Evolutionary conservation across 2,797 vertebrate genomes (phyloP).

Genomic region (Percopsis omiscomaycus): DNA sequence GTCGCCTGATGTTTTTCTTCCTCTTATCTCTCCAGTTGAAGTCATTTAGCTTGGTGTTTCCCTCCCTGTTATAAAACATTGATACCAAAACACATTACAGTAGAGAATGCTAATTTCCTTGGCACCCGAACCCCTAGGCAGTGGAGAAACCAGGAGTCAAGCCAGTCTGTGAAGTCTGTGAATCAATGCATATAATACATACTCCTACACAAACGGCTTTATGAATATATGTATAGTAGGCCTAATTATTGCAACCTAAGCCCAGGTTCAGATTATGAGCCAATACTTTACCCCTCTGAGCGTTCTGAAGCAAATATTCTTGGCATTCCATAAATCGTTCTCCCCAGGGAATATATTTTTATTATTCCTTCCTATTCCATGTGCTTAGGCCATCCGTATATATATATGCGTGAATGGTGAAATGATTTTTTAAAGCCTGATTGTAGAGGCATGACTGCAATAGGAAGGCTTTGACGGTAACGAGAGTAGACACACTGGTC

Average conservation of each 20-base stretch:
- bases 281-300: constrained; percentile 55
- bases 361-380: constrained; percentile 33
- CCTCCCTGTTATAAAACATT: no score
- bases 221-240: constrained; percentile 61
- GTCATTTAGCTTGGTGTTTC: no score
- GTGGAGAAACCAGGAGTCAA: constrained; percentile 11
- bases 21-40: no score
- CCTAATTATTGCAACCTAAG: constrained; percentile 46
- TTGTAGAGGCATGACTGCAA: constrained; percentile 32
- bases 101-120: background rate
- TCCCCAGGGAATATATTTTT: constrained; percentile 15
- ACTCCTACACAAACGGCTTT: constrained; percentile 34
- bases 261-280: constrained; percentile 29
- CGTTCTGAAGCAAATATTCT: constrained; percentile 50
- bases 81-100: no score
- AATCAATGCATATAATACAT: constrained; percentile 24
- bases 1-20: no score
- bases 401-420: constrained; percentile 24
- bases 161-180: constrained; percentile 37
- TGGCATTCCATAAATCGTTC: constrained; percentile 53
- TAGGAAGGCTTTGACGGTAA: constrained; percentile 36
- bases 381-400: constrained; percentile 25
- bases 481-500: constrained; percentile 41
- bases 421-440: constrained; percentile 64
- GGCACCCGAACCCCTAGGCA: constrained; percentile 33